Percentiles rank a stretch among this genome's conserved stretches.
These are phyloP conservation scores for Chaenocephalus aceratus DNA, from an alignment of 2,113 vertebrate species.

Conservation along the genomic window DNA sequence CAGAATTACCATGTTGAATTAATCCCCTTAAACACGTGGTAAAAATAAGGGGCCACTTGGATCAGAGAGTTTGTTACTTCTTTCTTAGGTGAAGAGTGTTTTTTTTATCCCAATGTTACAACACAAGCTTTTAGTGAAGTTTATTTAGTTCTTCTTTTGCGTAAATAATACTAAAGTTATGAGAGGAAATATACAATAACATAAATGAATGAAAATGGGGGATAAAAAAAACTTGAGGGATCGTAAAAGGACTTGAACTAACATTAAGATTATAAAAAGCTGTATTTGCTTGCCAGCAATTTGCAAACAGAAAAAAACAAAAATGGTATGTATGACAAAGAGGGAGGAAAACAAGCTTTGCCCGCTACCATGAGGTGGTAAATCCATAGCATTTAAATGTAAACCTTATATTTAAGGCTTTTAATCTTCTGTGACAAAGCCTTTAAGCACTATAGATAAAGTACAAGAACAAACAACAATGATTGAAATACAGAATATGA, in stretches of 20 bases:
- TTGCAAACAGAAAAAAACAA: not conserved
- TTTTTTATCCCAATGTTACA: not conserved
- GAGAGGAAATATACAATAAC: too few species aligned
- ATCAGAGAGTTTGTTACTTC: conserved; percentile 7
- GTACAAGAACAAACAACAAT: not conserved
- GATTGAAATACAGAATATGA: not conserved
- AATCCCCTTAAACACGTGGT: conserved; percentile 3
- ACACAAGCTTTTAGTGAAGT: too few species aligned
- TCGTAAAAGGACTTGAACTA: too few species aligned
- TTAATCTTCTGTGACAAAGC: conserved; percentile 42
- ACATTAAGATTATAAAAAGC: too few species aligned
- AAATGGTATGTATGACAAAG: not conserved
- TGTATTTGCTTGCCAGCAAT: too few species aligned
- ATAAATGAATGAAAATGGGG: too few species aligned
- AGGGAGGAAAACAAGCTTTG: not conserved
- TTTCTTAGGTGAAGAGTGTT: too few species aligned
- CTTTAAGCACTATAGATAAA: conserved; percentile 43
- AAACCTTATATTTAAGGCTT: conserved; percentile 41
- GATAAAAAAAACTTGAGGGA: too few species aligned
- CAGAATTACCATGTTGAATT: conserved; percentile 14
- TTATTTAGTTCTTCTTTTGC: too few species aligned
- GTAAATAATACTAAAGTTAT: too few species aligned
- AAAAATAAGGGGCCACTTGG: conserved; percentile 3
- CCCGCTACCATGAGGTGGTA: not conserved
- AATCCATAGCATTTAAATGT: conserved; percentile 30